Percentiles rank a stretch among this genome's conserved stretches.
These are phyloP conservation scores for Urocitellus parryii DNA, from an alignment of 2,113 vertebrate genomes.

Conservation along the genomic window DNA sequence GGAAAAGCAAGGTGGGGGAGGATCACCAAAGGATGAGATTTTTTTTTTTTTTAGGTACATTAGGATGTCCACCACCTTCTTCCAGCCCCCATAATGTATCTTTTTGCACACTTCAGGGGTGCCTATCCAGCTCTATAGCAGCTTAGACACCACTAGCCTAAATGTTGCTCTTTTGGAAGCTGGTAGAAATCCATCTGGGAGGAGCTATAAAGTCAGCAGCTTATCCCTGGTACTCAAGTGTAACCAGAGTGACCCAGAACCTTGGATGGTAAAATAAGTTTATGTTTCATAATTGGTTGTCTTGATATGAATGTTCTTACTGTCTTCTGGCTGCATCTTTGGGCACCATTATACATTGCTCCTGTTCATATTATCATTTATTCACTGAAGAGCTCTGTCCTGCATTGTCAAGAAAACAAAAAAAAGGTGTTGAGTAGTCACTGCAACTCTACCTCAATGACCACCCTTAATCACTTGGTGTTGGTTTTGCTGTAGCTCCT, in stretches of 20 bases:
- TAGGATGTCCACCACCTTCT: not conserved
- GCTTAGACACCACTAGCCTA: not conserved
- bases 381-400: not conserved
- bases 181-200: not conserved
- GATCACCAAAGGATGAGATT: not conserved
- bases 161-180: not conserved
- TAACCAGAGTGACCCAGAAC: not conserved
- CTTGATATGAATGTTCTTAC: not conserved
- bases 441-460: not conserved
- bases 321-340: not conserved
- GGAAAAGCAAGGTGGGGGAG: no score
- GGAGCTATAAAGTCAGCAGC: not conserved
- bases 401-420: not conserved
- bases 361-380: not conserved
- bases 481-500: not conserved
- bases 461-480: not conserved
- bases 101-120: not conserved
- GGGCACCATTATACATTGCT: not conserved
- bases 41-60: not conserved
- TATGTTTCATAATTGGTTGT: not conserved
- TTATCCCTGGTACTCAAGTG: not conserved
- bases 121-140: not conserved
- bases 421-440: not conserved
- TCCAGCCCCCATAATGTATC: not conserved
- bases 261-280: not conserved